These are phyloP conservation scores for Caenorhabditis wallacei DNA, from an alignment of 2,888 invertebrate species.

Conservation along the genomic window DNA sequence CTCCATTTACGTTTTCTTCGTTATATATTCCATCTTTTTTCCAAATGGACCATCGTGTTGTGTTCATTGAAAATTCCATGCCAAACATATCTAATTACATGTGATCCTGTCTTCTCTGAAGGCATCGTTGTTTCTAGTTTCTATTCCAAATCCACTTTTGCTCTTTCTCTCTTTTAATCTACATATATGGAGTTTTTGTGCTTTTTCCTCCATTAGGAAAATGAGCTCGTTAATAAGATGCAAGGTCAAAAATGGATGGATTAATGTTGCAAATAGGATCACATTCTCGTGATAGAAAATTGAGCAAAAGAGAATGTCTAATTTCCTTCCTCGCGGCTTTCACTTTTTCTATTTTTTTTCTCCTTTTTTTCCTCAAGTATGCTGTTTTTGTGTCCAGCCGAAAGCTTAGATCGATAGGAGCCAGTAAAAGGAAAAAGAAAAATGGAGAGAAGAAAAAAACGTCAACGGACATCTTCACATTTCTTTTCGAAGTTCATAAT, in stretches of 20 bases:
- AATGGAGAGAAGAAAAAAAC: slow-evolving; percentile 21
- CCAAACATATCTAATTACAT: slow-evolving; percentile 58
- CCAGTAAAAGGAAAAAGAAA: background rate
- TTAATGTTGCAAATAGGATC: slow-evolving; percentile 35
- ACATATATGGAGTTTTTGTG: slow-evolving; percentile 16
- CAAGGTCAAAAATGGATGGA: slow-evolving; percentile 39
- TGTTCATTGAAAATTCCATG: slow-evolving; percentile 47
- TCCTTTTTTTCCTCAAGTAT: slow-evolving; percentile 30
- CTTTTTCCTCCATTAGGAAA: slow-evolving; percentile 9
- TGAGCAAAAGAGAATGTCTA: slow-evolving; percentile 28
- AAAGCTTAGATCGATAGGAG: slow-evolving; percentile 40
- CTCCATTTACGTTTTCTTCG: slow-evolving; percentile 16
- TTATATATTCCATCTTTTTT: slow-evolving; percentile 10
- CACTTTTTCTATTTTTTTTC: slow-evolving; percentile 34
- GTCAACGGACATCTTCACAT: slow-evolving; percentile 19
- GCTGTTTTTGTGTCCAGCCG: slow-evolving; percentile 46
- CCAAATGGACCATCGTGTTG: slow-evolving; percentile 30
- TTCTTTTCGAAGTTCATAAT: slow-evolving; percentile 23
- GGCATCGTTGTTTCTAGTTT: slow-evolving; percentile 11
- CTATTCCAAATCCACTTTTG: slow-evolving; percentile 51
- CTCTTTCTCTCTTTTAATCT: slow-evolving; percentile 15
- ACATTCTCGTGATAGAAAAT: slow-evolving; percentile 25
- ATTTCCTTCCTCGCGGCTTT: slow-evolving; percentile 37
- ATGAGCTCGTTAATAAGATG: slow-evolving; percentile 26
- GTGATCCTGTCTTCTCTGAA: slow-evolving; percentile 26